Base-by-base conservation (phyloP, 2,797 vertebrate species). In the Coregonus suidteri region DNA sequence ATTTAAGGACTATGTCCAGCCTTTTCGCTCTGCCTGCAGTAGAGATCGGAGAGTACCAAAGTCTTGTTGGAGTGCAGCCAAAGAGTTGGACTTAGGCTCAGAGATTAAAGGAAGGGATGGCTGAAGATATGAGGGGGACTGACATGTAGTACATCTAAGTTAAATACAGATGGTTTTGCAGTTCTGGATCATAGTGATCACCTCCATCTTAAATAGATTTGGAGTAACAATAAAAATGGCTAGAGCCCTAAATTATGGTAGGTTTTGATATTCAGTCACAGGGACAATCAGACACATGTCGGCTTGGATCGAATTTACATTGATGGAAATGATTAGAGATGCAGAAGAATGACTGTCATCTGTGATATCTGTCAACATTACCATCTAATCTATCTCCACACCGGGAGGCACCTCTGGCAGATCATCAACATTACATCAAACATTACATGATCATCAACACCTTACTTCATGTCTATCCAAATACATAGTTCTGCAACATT, bases 311-410 rank as follows among this genome's bases (percentile, higher is more conserved):
- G 11, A 35, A 62, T 25, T 20, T 35, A 37, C 71, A 67, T 47
- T 47, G 41, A 11, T 9, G 41, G 41, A 47, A 11, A 9, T 47
- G 41, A 56, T 56, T 18, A 2, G 5, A 56, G 52, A 54, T 66
- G 66, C 64, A 54, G 18, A 13, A 7, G 72, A 56, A 75, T 81
- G 31, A 76, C 54, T 71, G 73, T 65, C 64, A 4, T 20, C 64
- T 52, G 56, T 81, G 71, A 47, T 47, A 9, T 31, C 65, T 67
- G 65, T 67, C 66, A 68, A 71, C 59, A 54, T 62, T 62, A 4
- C 18, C 6, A 20, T 62, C 7, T 25, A n/a, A 62, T 62, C 18
- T 25, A 62, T 62, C 16, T 62, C 6, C 13, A 62, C 9, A 16
- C 18, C 18, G 6, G 20, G n/a, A 20, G 18, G n/a, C 6, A n/a